Evolutionary conservation across 2,797 vertebrate species (phyloP).

Genomic region (Discoglossus pictus): DNA sequence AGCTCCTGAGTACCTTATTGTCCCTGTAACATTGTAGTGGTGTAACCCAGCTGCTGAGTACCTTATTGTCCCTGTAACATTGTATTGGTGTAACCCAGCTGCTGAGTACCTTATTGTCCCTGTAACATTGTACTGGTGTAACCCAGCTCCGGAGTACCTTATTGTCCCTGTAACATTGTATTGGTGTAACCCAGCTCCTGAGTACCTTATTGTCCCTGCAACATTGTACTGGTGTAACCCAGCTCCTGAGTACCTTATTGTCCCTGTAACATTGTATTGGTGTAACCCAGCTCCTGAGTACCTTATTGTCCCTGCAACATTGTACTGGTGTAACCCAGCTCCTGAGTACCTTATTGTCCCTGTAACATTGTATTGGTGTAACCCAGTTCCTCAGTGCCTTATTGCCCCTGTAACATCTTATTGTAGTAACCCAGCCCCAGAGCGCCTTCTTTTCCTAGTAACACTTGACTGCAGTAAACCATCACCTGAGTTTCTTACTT

Average conservation of each 20-base stretch:
- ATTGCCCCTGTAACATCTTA: conserved; percentile 2
- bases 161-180: background rate
- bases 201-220: conserved; percentile 5
- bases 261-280: conserved; percentile 1
- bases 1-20: background rate
- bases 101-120: no score
- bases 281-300: conserved; percentile 1
- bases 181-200: no score
- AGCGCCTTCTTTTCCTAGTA: background rate
- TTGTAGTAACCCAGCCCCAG: background rate
- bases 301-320: background rate
- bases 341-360: background rate
- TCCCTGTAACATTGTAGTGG: no score
- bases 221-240: background rate
- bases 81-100: no score
- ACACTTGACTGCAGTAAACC: no score
- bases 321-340: background rate
- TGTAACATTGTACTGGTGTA: no score
- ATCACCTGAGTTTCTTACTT: no score
- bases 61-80: no score
- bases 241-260: conserved; percentile 8
- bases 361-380: background rate
- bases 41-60: no score
- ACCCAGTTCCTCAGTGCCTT: background rate
- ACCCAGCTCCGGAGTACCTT: background rate